Evolutionary conservation across 2,113 vertebrate genomes (phyloP), one percentile per base, ranked within the genome.

Genomic region (Chinchilla lanigera): DNA sequence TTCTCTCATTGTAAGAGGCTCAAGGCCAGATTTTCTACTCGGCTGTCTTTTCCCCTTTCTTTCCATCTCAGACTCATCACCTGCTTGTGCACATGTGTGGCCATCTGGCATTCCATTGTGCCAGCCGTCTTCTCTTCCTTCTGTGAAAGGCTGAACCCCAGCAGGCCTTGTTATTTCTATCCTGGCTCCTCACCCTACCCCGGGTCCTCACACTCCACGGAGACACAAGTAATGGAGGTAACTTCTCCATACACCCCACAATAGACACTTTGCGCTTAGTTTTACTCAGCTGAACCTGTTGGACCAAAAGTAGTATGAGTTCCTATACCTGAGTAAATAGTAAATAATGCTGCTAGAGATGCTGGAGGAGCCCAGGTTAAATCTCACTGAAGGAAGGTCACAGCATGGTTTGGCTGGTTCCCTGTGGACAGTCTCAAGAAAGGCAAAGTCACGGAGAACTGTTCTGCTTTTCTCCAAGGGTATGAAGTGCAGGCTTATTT

Each of bases 321-420:
- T 73, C 41, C 86, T 81, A 9, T n/a, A 30, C 54, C 88, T 89
- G 77, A 47, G 84, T 87, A 90, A 82, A 85, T 90, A 82, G 87
- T 92, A 69, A 75, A 71, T 71, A 75, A 54, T n/a, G 71, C 93
- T 73, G 63, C 95, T 86, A 63, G 97, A 86, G 87, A 75, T 28
- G n/a, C 83, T 92, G 94, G 93, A 95, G 54, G 71, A 58, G 78
- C 93, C 91, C 60, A 73, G 82, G 71, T 80, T 50, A 80, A 26
- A 85, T 71, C 56, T 58, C 71, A 89, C 69, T 24, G 30, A 92
- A 47, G 54, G 81, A 77, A 96, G 95, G 41, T 71, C 24, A 60
- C 24, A 47, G 13, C 54, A 1, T 41, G 65, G 58, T 67, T 69
- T 91, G 82, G 54, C 88, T 71, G 9, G 60, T n/a, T 93, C 69